phyloP scores from a whole-genome alignment of 2,797 vertebrate species.

The Dipus sagitta region DNA sequence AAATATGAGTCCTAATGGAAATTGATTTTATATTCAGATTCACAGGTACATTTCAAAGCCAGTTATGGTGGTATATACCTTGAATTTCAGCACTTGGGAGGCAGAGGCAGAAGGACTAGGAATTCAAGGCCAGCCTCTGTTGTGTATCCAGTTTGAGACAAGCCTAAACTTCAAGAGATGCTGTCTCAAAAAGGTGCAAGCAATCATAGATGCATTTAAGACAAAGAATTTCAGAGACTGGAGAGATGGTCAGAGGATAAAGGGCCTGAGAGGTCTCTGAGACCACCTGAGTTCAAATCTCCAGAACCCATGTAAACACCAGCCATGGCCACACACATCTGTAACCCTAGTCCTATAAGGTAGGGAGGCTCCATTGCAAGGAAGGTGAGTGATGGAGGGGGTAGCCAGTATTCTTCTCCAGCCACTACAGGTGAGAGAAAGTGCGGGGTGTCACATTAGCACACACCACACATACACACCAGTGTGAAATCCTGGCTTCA shows the following conservation, averaged over 20 bases:
- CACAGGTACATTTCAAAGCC: neutral
- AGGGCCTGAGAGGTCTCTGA: too few relatives aligned
- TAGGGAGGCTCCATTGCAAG: too few relatives aligned
- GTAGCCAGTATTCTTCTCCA: too few relatives aligned
- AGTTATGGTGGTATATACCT: neutral
- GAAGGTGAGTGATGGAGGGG: too few relatives aligned
- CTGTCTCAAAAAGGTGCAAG: neutral
- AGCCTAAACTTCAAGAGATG: neutral
- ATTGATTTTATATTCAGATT: neutral
- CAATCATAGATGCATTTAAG: neutral
- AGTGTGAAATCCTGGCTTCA: neutral
- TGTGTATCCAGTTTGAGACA: too few relatives aligned
- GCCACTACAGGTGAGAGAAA: too few relatives aligned
- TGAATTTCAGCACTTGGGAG: neutral
- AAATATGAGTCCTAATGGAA: neutral
- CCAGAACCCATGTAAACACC: too few relatives aligned
- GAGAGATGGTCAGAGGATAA: too few relatives aligned
- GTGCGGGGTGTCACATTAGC: neutral
- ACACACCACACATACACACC: too few relatives aligned
- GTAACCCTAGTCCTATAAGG: too few relatives aligned
- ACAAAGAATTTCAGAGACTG: neutral
- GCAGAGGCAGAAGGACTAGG: neutral
- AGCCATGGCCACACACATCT: too few relatives aligned
- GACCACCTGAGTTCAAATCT: too few relatives aligned
- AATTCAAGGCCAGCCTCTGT: neutral